These are phyloP conservation scores for Drosophila kuntzei DNA, from an alignment of 2,888 invertebrate genomes.

Conservation along the genomic window DNA sequence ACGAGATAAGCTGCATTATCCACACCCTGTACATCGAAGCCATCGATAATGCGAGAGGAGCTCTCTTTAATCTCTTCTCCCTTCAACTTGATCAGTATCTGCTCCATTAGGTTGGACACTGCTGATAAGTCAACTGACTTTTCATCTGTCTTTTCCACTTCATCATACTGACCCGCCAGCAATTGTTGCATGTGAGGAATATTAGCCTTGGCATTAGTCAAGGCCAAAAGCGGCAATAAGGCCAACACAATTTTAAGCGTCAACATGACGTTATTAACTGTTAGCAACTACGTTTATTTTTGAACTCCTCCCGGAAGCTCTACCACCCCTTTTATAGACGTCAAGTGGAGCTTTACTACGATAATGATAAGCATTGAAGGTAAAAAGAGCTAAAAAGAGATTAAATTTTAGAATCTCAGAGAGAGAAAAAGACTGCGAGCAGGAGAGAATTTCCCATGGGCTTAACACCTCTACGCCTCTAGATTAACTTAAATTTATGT, in stretches of 20 bases:
- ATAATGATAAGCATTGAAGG: slow-evolving; percentile 30
- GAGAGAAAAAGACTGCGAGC: neutral
- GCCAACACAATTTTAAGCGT: slow-evolving; percentile 40
- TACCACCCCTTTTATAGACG: slow-evolving; percentile 40
- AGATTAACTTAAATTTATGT: too few relatives aligned
- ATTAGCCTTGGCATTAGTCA: slow-evolving; percentile 44
- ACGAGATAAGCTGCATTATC: slow-evolving; percentile 73
- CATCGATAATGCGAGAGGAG: slow-evolving; percentile 70
- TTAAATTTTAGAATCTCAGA: slow-evolving; percentile 3
- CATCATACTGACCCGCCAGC: slow-evolving; percentile 41
- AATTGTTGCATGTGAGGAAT: slow-evolving; percentile 45
- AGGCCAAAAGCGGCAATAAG: slow-evolving; percentile 47
- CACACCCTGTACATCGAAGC: slow-evolving; percentile 69
- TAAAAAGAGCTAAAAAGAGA: slow-evolving; percentile 17
- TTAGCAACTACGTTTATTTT: slow-evolving; percentile 9
- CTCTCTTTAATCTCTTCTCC: slow-evolving; percentile 26
- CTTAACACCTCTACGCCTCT: neutral
- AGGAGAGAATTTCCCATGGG: slow-evolving; percentile 11
- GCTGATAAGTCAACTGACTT: neutral
- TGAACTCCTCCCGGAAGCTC: slow-evolving; percentile 29
- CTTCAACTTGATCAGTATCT: slow-evolving; percentile 26
- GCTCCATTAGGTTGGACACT: slow-evolving; percentile 30
- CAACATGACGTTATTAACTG: slow-evolving; percentile 32
- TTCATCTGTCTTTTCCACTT: slow-evolving; percentile 5
- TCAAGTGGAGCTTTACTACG: slow-evolving; percentile 35